Evolutionary conservation across 2,113 vertebrate genomes (phyloP).

Genomic region (Genyomyrus donnyi): DNA sequence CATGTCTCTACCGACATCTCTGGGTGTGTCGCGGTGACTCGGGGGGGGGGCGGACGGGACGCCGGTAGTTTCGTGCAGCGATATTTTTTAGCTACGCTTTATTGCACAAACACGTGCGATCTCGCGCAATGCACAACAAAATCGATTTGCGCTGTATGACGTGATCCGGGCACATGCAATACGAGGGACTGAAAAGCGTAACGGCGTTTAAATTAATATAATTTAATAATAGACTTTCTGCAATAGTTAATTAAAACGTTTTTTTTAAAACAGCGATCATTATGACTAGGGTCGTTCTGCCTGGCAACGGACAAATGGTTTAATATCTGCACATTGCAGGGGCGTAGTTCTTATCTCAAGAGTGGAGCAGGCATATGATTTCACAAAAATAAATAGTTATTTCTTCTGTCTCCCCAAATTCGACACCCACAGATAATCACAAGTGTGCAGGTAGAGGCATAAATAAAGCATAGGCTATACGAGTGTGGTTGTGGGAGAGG

Average conservation of each 20-base stretch:
- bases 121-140: not conserved
- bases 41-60: constrained; percentile 16
- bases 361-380: not conserved
- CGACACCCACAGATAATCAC: not conserved
- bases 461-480: not conserved
- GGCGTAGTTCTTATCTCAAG: not conserved
- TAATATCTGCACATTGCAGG: not conserved
- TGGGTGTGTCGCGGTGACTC: constrained; percentile 29
- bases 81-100: not conserved
- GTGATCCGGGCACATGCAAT: not conserved
- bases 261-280: not conserved
- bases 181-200: not conserved
- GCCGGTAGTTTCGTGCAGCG: constrained; percentile 2
- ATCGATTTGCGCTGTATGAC: not conserved
- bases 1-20: constrained; percentile 20
- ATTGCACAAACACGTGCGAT: not conserved
- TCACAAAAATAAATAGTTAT: not conserved
- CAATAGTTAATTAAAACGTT: not conserved
- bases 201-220: not conserved
- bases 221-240: not conserved
- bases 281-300: not conserved
- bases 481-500: not conserved
- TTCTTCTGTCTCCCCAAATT: not conserved
- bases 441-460: not conserved
- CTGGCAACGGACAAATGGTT: not conserved